phyloP scores from a whole-genome alignment of 2,113 vertebrate species.

The Thalassarche chlororhynchos region DNA sequence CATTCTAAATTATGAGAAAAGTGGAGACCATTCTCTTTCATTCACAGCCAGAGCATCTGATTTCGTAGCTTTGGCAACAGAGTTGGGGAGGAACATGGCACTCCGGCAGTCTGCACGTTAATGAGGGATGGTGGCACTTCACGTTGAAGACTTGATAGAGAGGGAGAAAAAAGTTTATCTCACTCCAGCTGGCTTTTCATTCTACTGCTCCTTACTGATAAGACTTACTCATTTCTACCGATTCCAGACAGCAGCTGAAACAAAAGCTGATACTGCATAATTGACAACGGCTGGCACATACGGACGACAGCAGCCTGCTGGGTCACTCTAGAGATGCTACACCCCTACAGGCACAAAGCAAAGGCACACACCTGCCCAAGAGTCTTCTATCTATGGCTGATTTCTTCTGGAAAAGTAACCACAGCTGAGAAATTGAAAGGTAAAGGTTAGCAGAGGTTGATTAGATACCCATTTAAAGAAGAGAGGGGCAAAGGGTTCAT shows the following conservation, averaged over 20 bases:
- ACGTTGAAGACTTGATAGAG: background rate
- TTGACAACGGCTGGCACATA: accelerated
- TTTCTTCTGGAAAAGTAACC: background rate
- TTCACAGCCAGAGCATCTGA: background rate
- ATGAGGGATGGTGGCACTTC: background rate
- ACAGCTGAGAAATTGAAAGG: background rate
- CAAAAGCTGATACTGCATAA: background rate
- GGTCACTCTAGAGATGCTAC: background rate
- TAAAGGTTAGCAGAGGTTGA: background rate
- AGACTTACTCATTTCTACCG: background rate
- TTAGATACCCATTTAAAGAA: background rate
- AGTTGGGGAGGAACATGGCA: background rate
- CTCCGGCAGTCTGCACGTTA: accelerated
- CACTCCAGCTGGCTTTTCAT: background rate
- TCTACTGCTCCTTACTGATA: background rate
- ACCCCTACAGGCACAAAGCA: background rate
- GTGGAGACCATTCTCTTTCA: background rate
- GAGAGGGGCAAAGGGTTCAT: background rate
- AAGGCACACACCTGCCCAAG: background rate
- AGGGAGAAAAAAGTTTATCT: background rate
- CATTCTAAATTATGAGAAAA: background rate
- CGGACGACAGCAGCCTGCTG: background rate
- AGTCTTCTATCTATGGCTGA: background rate
- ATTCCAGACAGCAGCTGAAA: background rate
- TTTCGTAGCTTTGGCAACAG: slow-evolving; percentile 12